Evolutionary conservation across 2,113 vertebrate genomes (phyloP).

Genomic region (Tragelaphus strepsiceros): DNA sequence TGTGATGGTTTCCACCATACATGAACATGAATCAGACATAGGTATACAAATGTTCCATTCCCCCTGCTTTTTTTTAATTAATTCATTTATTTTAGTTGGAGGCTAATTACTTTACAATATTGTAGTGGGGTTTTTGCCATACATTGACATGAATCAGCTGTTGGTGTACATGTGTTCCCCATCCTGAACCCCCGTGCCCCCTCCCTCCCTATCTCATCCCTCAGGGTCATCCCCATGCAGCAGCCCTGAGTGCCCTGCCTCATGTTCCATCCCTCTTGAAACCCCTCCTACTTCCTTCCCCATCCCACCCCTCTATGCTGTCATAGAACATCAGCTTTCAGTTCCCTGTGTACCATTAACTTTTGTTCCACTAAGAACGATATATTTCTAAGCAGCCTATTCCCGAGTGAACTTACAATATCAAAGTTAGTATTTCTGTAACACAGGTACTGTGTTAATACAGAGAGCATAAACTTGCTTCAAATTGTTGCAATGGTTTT

Average conservation of each 20-base stretch:
- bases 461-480: background rate
- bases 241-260: background rate
- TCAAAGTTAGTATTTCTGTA: background rate
- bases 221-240: background rate
- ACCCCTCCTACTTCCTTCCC: background rate
- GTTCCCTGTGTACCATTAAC: background rate
- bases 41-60: background rate
- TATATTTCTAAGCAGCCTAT: background rate
- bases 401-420: background rate
- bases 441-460: background rate
- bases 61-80: rapidly evolving
- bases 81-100: background rate
- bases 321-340: background rate
- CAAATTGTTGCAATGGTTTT: background rate
- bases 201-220: background rate
- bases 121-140: background rate
- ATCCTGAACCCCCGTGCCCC: background rate
- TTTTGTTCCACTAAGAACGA: background rate
- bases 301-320: background rate
- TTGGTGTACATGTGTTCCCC: background rate
- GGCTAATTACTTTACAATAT: background rate
- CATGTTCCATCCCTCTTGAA: background rate
- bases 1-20: background rate
- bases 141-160: background rate
- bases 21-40: background rate